Conservation (phyloP, 2,888 invertebrate genomes). For the Gryllus longicercus region DNA sequence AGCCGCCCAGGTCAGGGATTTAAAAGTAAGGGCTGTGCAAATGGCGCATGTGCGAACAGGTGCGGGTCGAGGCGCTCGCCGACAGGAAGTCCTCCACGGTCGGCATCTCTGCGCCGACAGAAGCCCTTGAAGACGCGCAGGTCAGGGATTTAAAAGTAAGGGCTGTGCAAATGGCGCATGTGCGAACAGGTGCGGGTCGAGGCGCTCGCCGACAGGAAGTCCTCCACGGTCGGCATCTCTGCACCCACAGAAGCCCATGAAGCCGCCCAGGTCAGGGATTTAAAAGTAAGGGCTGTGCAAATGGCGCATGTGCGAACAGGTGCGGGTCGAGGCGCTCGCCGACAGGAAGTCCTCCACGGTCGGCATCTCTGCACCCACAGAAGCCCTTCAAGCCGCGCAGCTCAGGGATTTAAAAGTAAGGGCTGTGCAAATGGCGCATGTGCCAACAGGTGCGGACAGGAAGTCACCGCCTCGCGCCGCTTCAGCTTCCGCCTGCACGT, state of each 20-base stretch:
- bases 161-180: too few relatives aligned
- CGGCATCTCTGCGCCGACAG: conserved; percentile 50
- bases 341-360: not conserved
- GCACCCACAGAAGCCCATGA: not conserved
- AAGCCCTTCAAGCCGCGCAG: too few relatives aligned
- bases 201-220: conserved; percentile 27
- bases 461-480: conserved; percentile 56
- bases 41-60: conserved; percentile 52
- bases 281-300: too few relatives aligned
- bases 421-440: too few relatives aligned
- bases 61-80: conserved; percentile 61
- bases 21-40: too few relatives aligned
- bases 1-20: too few relatives aligned
- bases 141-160: too few relatives aligned
- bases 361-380: not conserved
- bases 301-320: conserved; percentile 51
- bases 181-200: conserved; percentile 43
- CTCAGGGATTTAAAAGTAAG: too few relatives aligned
- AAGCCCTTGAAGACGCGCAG: too few relatives aligned
- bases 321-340: conserved; percentile 40
- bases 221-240: not conserved
- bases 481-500: not conserved
- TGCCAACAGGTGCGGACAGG: conserved; percentile 54
- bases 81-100: not conserved
- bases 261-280: too few relatives aligned